These are phyloP conservation scores for Nycticorax nycticorax DNA, from an alignment of 2,113 vertebrate species.

Conservation along the genomic window DNA sequence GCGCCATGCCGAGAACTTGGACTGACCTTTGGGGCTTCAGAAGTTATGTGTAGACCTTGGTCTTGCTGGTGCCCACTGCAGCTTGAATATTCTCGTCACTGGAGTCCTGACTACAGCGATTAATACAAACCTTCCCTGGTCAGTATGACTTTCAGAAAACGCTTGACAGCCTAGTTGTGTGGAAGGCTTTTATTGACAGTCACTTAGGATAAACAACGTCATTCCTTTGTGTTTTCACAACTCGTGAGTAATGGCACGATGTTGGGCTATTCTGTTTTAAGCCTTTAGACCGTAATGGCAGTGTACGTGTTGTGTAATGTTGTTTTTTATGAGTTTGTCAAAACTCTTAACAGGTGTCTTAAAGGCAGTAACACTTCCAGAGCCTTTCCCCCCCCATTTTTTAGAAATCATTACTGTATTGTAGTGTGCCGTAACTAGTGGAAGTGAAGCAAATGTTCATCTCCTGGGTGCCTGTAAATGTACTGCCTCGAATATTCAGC, in stretches of 20 bases:
- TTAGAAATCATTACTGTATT: not conserved
- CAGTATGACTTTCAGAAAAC: not conserved
- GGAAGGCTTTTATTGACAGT: not conserved
- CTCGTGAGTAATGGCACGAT: not conserved
- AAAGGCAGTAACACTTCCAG: not conserved
- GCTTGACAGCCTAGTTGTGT: not conserved
- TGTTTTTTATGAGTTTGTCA: not conserved
- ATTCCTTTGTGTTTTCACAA: constrained; percentile 17
- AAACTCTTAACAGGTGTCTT: not conserved
- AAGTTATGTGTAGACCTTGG: not conserved
- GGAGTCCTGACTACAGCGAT: not conserved
- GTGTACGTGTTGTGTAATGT: not conserved
- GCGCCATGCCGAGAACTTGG: fast-evolving
- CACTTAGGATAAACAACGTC: not conserved
- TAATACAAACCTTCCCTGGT: fast-evolving
- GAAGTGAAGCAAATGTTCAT: not conserved
- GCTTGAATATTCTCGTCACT: not conserved
- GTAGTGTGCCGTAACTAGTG: not conserved
- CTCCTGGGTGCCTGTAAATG: not conserved
- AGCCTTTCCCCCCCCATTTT: not conserved
- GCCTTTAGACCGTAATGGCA: not conserved
- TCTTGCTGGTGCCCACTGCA: not conserved
- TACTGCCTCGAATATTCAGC: not conserved
- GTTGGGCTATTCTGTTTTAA: not conserved
- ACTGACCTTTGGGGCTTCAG: not conserved